A percentile compares a stretch with the other conserved stretches of the same genome.
Evolutionary conservation across 2,797 vertebrate species (phyloP).

Genomic region (Neosilurus mollespiculum): DNA sequence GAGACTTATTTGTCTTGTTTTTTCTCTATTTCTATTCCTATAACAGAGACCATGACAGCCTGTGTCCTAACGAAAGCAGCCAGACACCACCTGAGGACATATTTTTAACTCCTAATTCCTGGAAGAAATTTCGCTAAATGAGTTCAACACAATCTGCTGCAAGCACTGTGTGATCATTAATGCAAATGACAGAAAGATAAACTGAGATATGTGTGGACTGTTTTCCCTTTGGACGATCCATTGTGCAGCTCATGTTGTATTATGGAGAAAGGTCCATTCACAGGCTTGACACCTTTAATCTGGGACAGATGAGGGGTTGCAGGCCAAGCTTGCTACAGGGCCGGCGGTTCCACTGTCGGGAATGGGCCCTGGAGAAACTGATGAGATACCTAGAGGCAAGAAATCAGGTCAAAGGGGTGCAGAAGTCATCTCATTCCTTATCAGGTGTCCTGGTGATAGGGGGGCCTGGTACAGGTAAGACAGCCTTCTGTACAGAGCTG

Average conservation of each 20-base stretch:
- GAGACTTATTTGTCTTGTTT: slow-evolving; percentile 28
- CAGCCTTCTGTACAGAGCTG: slow-evolving; percentile 73
- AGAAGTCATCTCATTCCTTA: slow-evolving; percentile 38
- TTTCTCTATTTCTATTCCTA: slow-evolving; percentile 15
- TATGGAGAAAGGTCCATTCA: slow-evolving; percentile 62
- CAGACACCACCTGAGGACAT: slow-evolving; percentile 40
- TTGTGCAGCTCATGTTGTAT: slow-evolving; percentile 41
- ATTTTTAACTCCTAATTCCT: slow-evolving; percentile 14
- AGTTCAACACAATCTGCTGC: neutral
- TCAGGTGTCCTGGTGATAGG: slow-evolving; percentile 74
- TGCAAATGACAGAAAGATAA: slow-evolving; percentile 11
- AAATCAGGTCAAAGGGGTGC: slow-evolving; percentile 9
- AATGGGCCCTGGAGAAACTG: slow-evolving; percentile 82
- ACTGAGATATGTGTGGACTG: slow-evolving; percentile 1
- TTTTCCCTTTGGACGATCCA: slow-evolving; percentile 13
- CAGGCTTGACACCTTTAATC: slow-evolving; percentile 44
- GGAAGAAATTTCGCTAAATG: slow-evolving; percentile 18
- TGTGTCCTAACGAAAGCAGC: slow-evolving; percentile 14
- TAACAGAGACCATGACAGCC: slow-evolving; percentile 34
- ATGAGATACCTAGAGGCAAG: slow-evolving; percentile 70
- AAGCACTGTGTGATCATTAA: neutral
- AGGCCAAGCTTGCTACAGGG: slow-evolving; percentile 71
- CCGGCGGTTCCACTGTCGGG: slow-evolving; percentile 78
- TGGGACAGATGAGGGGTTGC: slow-evolving; percentile 67
- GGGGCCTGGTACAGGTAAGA: slow-evolving; percentile 80